Evolutionary conservation across 2,888 invertebrate species (phyloP), one percentile per base, ranked within the genome.

Genomic region (Ormyrus labotus): DNA sequence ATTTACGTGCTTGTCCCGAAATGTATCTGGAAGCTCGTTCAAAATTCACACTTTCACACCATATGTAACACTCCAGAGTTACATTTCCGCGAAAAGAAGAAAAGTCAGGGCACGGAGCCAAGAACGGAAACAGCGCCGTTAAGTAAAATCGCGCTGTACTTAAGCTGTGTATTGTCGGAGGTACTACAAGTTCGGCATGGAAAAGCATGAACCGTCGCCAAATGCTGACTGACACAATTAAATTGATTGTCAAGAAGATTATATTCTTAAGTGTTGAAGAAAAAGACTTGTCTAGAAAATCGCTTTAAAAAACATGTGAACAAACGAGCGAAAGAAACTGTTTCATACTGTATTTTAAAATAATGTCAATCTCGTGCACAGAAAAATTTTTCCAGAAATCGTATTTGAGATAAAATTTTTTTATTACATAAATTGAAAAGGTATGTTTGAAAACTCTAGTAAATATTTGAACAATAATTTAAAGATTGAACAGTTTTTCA

Each of bases 71-170:
- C 34, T 34, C 34, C 34, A 34, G 34, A 34, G 34, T 34, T 34
- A 34, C 34, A 34, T 34, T 34, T 34, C 34, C 34, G 48, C 7
- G 13, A 34, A 11, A 47, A 45, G 34, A 13, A 19, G 53, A 7
- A 10, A 4, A 19, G 53, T 47, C 64, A 34, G n/a, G 19, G 9
- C n/a, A 47, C 6, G 47, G 47, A 11, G 34, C 11, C 45, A 45
- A 55, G 9, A 11, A 11, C 10, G 70, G 58, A 70, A 70, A 70
- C 58, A 58, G 70, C 70, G 70, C 70, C 48, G 70, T 70, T 48
- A 58, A 70, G 70, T 58, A 70, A 70, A 70, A 70, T 58, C 70
- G 58, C 70, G 70, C 58, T 58, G 48, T 13, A 55, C 55, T 70
- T 34, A 61, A 63, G 72, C 53, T 11, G n/a, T 45, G 13, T 45